Evolutionary conservation across 1,140 invertebrate species (phyloP).

Genomic region (Battus philenor): DNA sequence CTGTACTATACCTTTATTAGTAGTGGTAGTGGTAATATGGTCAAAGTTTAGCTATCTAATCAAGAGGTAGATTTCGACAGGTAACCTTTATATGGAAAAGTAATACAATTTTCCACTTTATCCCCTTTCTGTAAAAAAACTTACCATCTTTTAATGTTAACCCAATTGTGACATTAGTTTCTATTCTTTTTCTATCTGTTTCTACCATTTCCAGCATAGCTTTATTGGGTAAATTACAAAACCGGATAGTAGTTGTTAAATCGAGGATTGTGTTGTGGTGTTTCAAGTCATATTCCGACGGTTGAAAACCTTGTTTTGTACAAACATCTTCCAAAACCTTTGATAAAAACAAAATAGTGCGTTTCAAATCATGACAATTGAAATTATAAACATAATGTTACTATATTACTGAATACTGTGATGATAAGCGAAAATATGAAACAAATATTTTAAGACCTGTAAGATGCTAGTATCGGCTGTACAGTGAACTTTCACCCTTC

Average conservation of each 20-base stretch:
- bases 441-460: constrained; percentile 72
- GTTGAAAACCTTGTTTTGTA: constrained; percentile 82
- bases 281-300: constrained; percentile 85
- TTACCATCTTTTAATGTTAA: constrained; percentile 85
- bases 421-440: constrained; percentile 9
- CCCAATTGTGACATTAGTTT: constrained; percentile 81
- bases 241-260: constrained; percentile 82
- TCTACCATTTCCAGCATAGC: constrained; percentile 86
- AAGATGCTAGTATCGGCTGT: constrained; percentile 82
- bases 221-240: constrained; percentile 89
- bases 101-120: too few species aligned
- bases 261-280: constrained; percentile 86
- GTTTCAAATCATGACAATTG: constrained; percentile 36
- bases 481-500: constrained; percentile 81
- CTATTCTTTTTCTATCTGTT: constrained; percentile 76
- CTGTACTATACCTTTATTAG: too few species aligned
- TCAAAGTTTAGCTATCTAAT: too few species aligned
- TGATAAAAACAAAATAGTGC: neutral
- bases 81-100: too few species aligned
- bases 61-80: too few species aligned
- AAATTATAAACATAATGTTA: neutral
- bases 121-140: constrained; percentile 67
- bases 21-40: too few species aligned
- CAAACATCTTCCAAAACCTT: constrained; percentile 89
- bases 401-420: neutral